Conservation (phyloP, 2,797 vertebrate species). For the Girardinus metallicus region DNA sequence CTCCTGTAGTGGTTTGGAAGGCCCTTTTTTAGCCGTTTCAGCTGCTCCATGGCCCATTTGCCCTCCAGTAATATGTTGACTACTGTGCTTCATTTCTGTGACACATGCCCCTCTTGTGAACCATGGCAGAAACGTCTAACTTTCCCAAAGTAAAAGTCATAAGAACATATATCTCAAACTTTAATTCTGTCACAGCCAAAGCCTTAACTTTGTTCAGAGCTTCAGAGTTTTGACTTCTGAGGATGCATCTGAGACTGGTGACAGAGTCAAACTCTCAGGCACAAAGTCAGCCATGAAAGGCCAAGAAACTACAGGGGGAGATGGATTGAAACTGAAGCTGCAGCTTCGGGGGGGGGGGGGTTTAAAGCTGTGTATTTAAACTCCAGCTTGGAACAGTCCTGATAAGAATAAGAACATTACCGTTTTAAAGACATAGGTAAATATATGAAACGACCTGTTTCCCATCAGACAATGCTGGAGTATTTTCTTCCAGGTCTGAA, state of each 20-base stretch:
- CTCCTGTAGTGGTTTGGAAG: slow-evolving; percentile 23
- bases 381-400: not conserved
- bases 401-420: slow-evolving; percentile 18
- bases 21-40: slow-evolving; percentile 47
- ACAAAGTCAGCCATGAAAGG: not conserved
- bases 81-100: slow-evolving; percentile 63
- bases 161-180: slow-evolving; percentile 13
- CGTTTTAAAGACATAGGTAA: slow-evolving; percentile 11
- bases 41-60: slow-evolving; percentile 70
- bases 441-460: slow-evolving; percentile 16
- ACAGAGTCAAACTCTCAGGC: not conserved
- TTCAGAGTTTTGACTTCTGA: slow-evolving; percentile 11
- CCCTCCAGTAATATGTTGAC: slow-evolving; percentile 31
- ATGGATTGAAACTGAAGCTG: not conserved
- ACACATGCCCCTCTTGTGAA: slow-evolving; percentile 65
- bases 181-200: slow-evolving; percentile 11
- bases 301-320: not conserved
- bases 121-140: slow-evolving; percentile 20
- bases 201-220: slow-evolving; percentile 3
- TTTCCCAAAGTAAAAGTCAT: slow-evolving; percentile 17
- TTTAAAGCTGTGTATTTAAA: not conserved
- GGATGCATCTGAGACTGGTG: slow-evolving; percentile 17
- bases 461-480: not conserved
- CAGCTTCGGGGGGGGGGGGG: not conserved
- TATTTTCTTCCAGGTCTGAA: not conserved